phyloP scores from a whole-genome alignment of 1,140 invertebrate genomes.

The Drosophila gunungcola region DNA sequence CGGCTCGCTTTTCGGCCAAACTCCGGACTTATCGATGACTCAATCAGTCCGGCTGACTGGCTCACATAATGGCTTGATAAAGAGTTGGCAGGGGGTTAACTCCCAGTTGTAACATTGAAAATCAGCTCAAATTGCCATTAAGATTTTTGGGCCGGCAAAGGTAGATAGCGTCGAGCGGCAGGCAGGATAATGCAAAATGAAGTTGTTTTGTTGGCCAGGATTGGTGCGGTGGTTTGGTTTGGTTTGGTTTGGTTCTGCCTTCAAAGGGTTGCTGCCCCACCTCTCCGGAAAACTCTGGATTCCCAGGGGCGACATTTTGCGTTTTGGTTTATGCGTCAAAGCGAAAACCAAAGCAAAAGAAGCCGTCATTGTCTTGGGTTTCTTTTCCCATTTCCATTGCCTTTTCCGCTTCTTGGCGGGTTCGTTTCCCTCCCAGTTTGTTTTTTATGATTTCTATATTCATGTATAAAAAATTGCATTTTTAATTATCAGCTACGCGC shows the following conservation, averaged over 20 bases:
- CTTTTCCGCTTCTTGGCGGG: slow-evolving; percentile 20
- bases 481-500: slow-evolving; percentile 77
- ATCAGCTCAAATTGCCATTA: slow-evolving; percentile 81
- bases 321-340: slow-evolving; percentile 80
- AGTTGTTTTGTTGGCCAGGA: slow-evolving; percentile 64
- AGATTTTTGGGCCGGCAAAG: slow-evolving; percentile 59
- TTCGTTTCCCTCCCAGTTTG: slow-evolving; percentile 3
- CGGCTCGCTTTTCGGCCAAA: slow-evolving; percentile 8
- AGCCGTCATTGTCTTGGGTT: slow-evolving; percentile 72
- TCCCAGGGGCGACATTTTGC: slow-evolving; percentile 81
- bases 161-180: slow-evolving; percentile 59
- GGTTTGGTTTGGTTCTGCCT: neutral
- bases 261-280: slow-evolving; percentile 65
- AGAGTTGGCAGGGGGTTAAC: slow-evolving; percentile 63
- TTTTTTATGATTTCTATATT: slow-evolving; percentile 32
- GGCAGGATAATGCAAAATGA: slow-evolving; percentile 70
- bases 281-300: slow-evolving; percentile 17
- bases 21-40: slow-evolving; percentile 68
- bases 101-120: slow-evolving; percentile 84
- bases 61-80: slow-evolving; percentile 79
- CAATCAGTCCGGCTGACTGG: slow-evolving; percentile 60
- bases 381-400: slow-evolving; percentile 12
- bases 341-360: slow-evolving; percentile 29
- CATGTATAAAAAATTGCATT: slow-evolving; percentile 78
- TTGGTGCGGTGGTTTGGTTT: slow-evolving; percentile 25